Evolutionary conservation across 2,113 vertebrate genomes (phyloP), one percentile per base, ranked within the genome.

Genomic region (Silurus asotus): DNA sequence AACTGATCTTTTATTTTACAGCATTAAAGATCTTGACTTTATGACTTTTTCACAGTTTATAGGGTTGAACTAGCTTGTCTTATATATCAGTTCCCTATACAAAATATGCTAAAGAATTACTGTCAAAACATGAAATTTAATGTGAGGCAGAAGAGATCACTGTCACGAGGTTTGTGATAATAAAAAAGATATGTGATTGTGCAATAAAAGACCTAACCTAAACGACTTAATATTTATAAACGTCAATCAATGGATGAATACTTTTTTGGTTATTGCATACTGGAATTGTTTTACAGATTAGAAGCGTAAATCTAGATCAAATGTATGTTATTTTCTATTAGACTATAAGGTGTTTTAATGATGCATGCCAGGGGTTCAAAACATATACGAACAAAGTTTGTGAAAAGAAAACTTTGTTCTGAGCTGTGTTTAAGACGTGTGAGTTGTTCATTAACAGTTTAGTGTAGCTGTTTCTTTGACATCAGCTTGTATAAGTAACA

Each of bases 371-470:
- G 8, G 51, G 11, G 5, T 23, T 11, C 23, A 58, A 37, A 78
- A 61, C 28, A 13, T 80, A 23, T 48, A 61, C 20, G 23, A 28
- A 9, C 76, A 58, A 19, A 8, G 13, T 78, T 25, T 37, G 53
- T 56, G n/a, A 65, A n/a, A 58, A 61, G 37, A 2, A 79, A 59
- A 59, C 77, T 37, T 59, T 81, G 85, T 13, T 55, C 58, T 64
- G 19, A 53, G 25, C 14, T 86, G 56, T 82, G 67, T 82, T 48
- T 65, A 64, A 59, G 67, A 11, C 5, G n/a, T 37, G 6, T 15
- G 51, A 77, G 86, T 87, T 83, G 51, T 20, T 67, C 56, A 87
- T 87, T 87, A 77, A 77, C 80, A 67, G 59, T 77, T 77, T 75
- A 86, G 45, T 61, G 53, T 61, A 51, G 62, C 51, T 45, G 70